phyloP scores from a whole-genome alignment of 2,888 invertebrate genomes.

The Seira musarum region DNA sequence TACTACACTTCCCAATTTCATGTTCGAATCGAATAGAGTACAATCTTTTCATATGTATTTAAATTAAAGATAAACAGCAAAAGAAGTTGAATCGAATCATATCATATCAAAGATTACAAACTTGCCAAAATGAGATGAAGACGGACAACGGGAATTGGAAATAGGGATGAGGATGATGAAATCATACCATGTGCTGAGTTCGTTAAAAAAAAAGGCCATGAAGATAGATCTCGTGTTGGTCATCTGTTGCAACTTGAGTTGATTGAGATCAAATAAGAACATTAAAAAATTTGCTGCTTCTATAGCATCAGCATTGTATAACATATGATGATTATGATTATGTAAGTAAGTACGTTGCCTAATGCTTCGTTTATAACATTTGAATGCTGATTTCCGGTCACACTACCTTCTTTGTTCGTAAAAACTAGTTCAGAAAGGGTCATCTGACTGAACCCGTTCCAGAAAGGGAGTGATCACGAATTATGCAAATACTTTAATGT shows the following conservation, averaged over 20 bases:
- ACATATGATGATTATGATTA: neutral
- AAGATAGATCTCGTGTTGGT: neutral
- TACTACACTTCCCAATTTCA: neutral
- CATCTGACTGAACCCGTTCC: too few species aligned
- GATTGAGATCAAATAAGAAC: neutral
- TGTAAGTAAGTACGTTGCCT: neutral
- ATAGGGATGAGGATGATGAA: neutral
- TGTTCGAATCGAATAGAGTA: neutral
- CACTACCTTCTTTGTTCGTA: neutral
- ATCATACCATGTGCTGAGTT: constrained; percentile 5
- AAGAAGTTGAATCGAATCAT: neutral
- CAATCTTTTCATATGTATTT: neutral
- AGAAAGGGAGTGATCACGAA: too few species aligned
- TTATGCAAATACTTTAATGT: too few species aligned
- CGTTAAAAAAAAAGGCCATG: neutral
- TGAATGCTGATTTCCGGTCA: constrained; percentile 3
- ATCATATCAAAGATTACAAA: neutral
- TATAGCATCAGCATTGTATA: neutral
- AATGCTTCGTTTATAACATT: neutral
- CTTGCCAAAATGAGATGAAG: neutral
- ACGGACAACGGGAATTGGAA: too few species aligned
- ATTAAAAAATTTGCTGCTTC: neutral
- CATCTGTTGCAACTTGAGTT: neutral
- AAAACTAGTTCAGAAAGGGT: too few species aligned
- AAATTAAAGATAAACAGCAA: neutral